phyloP scores from a whole-genome alignment of 2,797 vertebrate genomes.

The Hoplostethus atlanticus region DNA sequence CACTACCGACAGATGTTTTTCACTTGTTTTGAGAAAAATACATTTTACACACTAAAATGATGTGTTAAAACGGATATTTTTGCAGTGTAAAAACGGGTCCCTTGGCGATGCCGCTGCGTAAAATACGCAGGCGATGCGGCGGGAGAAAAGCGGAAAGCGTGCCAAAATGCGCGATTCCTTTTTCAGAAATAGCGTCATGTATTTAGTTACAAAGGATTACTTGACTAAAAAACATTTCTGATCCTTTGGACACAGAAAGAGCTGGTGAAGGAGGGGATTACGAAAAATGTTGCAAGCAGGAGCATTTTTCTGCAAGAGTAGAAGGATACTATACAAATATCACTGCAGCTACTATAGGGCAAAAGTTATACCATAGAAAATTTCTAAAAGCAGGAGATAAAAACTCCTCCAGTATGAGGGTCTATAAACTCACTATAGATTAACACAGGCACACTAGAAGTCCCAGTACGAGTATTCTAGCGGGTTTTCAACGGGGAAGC shows the following conservation, averaged over 20 bases:
- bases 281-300: not conserved
- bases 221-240: not conserved
- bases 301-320: no score
- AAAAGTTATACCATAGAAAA: not conserved
- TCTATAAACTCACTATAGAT: not conserved
- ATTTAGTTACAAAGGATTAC: constrained; percentile 10
- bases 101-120: constrained; percentile 53
- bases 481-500: constrained; percentile 16
- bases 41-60: not conserved
- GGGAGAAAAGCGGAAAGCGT: constrained; percentile 35
- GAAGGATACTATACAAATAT: no score
- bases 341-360: no score
- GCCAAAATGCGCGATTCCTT: constrained; percentile 46
- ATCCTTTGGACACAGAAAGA: not conserved
- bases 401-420: not conserved
- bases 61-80: not conserved
- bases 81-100: constrained; percentile 43
- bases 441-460: not conserved
- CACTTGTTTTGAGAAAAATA: no score
- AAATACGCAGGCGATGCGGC: constrained; percentile 39
- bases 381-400: not conserved
- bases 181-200: not conserved
- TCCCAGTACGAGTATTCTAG: not conserved
- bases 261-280: no score
- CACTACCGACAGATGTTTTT: no score